phyloP scores from a whole-genome alignment of 2,888 invertebrate genomes.

The Xestobium rufovillosum region DNA sequence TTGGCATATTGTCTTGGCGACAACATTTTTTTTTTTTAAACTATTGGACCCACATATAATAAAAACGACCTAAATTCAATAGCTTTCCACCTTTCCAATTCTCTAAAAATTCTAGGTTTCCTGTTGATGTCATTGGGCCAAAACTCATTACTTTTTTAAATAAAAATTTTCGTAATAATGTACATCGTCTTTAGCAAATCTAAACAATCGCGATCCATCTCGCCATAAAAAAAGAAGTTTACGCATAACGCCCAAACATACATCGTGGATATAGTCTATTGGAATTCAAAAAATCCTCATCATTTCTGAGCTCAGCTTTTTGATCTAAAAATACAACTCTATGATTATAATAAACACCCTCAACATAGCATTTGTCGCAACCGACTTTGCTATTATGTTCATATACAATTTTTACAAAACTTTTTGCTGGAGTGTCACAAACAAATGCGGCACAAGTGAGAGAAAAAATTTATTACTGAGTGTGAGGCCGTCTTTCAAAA shows the following conservation, averaged over 20 bases:
- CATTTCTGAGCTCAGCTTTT: conserved; percentile 22
- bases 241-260: conserved; percentile 23
- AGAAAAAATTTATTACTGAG: conserved; percentile 8
- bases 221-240: conserved; percentile 24
- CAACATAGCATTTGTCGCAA: conserved; percentile 24
- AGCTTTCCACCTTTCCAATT: conserved; percentile 25
- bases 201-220: conserved; percentile 18
- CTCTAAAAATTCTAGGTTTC: conserved; percentile 23
- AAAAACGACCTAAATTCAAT: conserved; percentile 25
- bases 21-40: conserved; percentile 14
- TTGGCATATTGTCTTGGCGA: conserved; percentile 18
- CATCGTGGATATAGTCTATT: conserved; percentile 25
- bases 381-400: conserved; percentile 24
- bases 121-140: conserved; percentile 27
- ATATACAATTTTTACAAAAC: conserved; percentile 19
- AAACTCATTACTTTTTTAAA: too few relatives aligned
- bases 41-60: conserved; percentile 21
- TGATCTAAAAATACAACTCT: conserved; percentile 21
- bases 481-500: conserved; percentile 13
- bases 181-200: conserved; percentile 14
- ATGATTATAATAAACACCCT: conserved; percentile 18
- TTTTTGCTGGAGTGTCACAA: conserved; percentile 22
- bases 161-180: too few relatives aligned
- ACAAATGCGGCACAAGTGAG: too few relatives aligned
- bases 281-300: conserved; percentile 20